Evolutionary conservation across 1,140 invertebrate species (phyloP).

Genomic region (Meloidogyne floridensis): DNA sequence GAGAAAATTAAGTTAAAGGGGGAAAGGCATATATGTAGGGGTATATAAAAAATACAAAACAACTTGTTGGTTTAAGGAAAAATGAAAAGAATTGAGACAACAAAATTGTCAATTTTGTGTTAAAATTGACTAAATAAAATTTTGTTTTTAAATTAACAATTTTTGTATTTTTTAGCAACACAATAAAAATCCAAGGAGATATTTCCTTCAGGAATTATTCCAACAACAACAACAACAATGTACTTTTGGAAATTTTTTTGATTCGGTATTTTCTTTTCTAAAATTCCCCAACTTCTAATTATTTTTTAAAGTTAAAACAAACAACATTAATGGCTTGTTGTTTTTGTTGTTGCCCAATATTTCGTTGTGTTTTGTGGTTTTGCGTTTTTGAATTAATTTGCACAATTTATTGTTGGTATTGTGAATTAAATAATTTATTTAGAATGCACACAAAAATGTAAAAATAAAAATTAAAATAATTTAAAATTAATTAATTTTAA

Average conservation of each 20-base stretch:
- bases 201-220: not conserved
- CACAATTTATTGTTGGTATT: constrained; percentile 41
- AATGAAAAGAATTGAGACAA: too few species aligned
- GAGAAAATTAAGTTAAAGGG: too few species aligned
- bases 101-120: too few species aligned
- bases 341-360: constrained; percentile 43
- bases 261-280: not conserved
- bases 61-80: too few species aligned
- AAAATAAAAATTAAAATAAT: constrained; percentile 7
- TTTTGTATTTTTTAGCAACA: not conserved
- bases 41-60: too few species aligned
- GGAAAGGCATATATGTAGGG: too few species aligned
- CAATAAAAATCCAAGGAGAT: not conserved
- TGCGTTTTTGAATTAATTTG: constrained; percentile 44
- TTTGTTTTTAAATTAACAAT: not conserved
- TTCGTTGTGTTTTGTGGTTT: constrained; percentile 43
- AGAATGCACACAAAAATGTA: constrained; percentile 14
- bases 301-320: constrained; percentile 12
- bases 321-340: constrained; percentile 39
- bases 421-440: constrained; percentile 25
- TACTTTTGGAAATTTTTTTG: not conserved
- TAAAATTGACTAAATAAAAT: not conserved
- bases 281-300: not conserved
- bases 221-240: not conserved
- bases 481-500: constrained; percentile 16